phyloP scores from a whole-genome alignment of 2,888 invertebrate genomes.

The Polyommatus icarus region DNA sequence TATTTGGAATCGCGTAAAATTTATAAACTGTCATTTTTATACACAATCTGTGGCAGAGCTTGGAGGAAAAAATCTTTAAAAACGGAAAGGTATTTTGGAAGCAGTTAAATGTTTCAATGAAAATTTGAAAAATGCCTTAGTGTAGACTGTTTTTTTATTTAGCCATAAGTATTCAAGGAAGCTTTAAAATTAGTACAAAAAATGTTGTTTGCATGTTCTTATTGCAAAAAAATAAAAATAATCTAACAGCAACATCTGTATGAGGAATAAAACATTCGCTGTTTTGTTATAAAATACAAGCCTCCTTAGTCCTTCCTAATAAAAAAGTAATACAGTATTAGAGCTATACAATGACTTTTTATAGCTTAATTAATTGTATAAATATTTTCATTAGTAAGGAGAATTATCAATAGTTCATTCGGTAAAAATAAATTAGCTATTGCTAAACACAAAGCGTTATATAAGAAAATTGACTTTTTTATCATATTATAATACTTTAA shows the following conservation, averaged over 20 bases:
- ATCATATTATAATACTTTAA: neutral
- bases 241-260: neutral
- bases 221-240: neutral
- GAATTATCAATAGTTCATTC: neutral
- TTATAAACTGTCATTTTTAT: neutral
- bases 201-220: neutral
- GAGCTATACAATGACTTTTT: too few species aligned
- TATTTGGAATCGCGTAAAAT: neutral
- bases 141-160: neutral
- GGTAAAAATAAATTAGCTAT: conserved; percentile 1
- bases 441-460: conserved; percentile 4
- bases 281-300: neutral
- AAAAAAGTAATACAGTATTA: too few species aligned
- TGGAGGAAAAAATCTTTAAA: neutral
- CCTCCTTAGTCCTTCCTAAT: too few species aligned
- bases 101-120: neutral
- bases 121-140: neutral
- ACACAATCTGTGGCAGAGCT: neutral
- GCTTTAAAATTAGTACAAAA: neutral
- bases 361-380: too few species aligned
- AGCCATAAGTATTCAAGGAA: neutral
- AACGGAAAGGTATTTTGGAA: neutral
- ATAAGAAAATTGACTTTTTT: conserved; percentile 19
- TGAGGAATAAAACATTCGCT: neutral
- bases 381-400: too few species aligned